phyloP scores from a whole-genome alignment of 2,113 vertebrate species.

The Bos indicus region DNA sequence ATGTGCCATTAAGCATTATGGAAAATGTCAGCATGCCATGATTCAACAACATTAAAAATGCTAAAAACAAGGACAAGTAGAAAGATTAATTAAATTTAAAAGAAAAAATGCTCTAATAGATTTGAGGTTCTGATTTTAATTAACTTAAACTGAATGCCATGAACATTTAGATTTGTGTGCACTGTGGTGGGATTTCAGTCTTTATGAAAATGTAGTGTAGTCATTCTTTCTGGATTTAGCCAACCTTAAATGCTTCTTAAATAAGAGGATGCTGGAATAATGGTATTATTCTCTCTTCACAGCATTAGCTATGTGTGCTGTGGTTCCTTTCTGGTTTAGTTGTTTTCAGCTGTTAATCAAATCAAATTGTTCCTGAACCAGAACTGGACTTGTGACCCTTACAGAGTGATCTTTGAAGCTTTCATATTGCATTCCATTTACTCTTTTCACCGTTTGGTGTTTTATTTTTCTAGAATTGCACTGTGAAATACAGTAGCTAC shows the following conservation, averaged over 20 bases:
- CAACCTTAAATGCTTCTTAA: neutral
- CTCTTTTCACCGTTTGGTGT: neutral
- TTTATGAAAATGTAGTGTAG: neutral
- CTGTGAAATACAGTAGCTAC: neutral
- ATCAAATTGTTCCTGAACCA: neutral
- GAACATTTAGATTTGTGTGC: neutral
- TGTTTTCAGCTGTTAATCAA: neutral
- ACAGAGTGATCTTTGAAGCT: neutral
- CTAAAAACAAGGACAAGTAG: slow-evolving; percentile 56
- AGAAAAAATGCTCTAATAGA: slow-evolving; percentile 47
- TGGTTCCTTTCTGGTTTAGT: neutral
- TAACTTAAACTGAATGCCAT: slow-evolving; percentile 38
- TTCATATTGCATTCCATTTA: neutral
- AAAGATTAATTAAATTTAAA: slow-evolving; percentile 48
- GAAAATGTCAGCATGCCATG: slow-evolving; percentile 73
- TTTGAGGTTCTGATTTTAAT: slow-evolving; percentile 36
- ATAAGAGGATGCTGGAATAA: neutral
- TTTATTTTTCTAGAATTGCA: neutral
- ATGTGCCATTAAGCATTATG: slow-evolving; percentile 74
- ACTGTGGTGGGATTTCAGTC: neutral
- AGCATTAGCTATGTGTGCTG: neutral
- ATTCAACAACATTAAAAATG: slow-evolving; percentile 73
- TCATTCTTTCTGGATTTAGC: neutral
- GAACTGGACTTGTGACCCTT: neutral
- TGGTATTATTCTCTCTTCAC: neutral